Percentiles rank a stretch among this genome's conserved stretches.
These are phyloP conservation scores for Pseudolycoriella hygida DNA, from an alignment of 2,888 invertebrate genomes.

Conservation along the genomic window DNA sequence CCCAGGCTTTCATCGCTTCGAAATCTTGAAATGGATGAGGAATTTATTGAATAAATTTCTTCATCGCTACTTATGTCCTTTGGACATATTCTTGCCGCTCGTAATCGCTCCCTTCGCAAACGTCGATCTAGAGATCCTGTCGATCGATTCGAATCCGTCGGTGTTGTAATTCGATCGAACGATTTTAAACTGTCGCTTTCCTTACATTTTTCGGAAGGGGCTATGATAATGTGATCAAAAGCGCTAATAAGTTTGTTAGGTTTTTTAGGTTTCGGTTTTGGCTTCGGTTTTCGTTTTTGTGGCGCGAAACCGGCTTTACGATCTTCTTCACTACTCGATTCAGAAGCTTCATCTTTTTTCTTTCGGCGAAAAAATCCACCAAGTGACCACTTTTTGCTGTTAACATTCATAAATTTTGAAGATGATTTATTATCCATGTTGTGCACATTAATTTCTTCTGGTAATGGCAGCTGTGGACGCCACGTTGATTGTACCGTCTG, in stretches of 20 bases:
- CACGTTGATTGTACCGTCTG: constrained; percentile 30
- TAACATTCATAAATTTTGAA: constrained; percentile 32
- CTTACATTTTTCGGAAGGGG: constrained; percentile 26
- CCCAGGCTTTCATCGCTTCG: constrained; percentile 51
- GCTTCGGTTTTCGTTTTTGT: constrained; percentile 22
- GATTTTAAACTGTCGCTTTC: constrained; percentile 6
- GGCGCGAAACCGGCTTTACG: constrained; percentile 27
- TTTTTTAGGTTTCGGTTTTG: constrained; percentile 16
- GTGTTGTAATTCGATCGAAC: constrained; percentile 10
- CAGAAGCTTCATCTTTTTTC: constrained; percentile 45
- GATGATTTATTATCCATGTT: not conserved
- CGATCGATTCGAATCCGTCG: constrained; percentile 16
- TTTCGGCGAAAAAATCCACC: constrained; percentile 61
- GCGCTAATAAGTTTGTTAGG: constrained; percentile 33
- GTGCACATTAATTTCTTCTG: constrained; percentile 19
- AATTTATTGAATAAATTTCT: constrained; percentile 39
- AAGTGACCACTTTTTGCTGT: constrained; percentile 60
- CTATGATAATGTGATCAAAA: constrained; percentile 47
- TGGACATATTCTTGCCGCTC: not conserved
- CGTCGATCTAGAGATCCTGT: constrained; percentile 20
- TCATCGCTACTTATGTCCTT: constrained; percentile 22
- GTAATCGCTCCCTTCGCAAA: constrained; percentile 10
- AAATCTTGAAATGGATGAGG: constrained; percentile 45
- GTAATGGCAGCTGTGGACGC: constrained; percentile 28
- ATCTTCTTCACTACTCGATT: constrained; percentile 26